phyloP scores from a whole-genome alignment of 2,888 invertebrate genomes.

The Rotaria macrura region DNA sequence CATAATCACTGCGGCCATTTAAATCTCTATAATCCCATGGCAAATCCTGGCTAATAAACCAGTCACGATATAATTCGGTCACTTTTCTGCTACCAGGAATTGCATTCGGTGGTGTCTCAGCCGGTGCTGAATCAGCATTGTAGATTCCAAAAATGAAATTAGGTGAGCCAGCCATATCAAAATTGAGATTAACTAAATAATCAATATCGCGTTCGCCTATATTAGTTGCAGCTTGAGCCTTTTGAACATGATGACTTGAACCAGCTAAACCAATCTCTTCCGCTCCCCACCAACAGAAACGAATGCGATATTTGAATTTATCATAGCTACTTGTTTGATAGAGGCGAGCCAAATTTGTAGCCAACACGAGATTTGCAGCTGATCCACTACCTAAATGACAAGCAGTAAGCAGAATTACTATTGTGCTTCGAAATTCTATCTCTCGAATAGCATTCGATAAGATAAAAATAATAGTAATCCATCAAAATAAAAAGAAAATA shows the following conservation, averaged over 20 bases:
- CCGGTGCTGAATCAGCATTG: background rate
- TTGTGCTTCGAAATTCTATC: no score
- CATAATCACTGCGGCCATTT: background rate
- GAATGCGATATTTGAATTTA: background rate
- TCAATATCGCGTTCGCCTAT: background rate
- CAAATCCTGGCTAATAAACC: background rate
- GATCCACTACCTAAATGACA: background rate
- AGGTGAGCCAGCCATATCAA: background rate
- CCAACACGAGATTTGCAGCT: background rate
- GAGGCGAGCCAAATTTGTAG: background rate
- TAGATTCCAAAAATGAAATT: slow-evolving; percentile 1
- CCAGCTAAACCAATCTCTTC: background rate
- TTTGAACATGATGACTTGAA: background rate
- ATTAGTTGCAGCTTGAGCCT: background rate
- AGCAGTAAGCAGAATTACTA: background rate
- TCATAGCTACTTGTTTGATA: background rate
- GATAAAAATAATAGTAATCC: no score
- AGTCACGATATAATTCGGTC: background rate
- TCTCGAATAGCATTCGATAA: no score
- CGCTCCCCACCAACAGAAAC: background rate
- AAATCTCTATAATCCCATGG: background rate
- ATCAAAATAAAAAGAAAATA: background rate
- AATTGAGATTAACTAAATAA: background rate
- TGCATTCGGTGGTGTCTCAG: background rate
- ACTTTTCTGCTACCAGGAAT: background rate